These are phyloP conservation scores for Apotomis betuletana DNA, from an alignment of 2,888 invertebrate species.

Conservation along the genomic window DNA sequence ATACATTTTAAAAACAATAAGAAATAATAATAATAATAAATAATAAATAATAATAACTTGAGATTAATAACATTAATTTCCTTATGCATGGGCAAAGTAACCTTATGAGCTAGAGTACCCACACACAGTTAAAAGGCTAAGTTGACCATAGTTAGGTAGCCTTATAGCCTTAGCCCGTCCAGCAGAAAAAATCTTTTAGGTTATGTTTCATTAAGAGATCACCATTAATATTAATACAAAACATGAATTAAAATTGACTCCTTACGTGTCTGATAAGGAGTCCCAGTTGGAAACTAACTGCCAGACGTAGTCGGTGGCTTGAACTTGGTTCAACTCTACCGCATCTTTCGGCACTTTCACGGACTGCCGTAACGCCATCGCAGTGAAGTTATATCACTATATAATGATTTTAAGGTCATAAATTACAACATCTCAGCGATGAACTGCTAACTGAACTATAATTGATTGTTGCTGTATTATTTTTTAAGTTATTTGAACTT, in stretches of 20 bases:
- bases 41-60: too few relatives aligned
- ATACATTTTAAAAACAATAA: too few relatives aligned
- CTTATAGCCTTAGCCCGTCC: too few relatives aligned
- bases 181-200: neutral
- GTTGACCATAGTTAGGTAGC: too few relatives aligned
- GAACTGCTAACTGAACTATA: neutral
- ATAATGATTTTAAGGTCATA: neutral
- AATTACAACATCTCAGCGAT: conserved; percentile 3
- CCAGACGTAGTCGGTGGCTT: conserved; percentile 85
- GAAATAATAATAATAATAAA: too few relatives aligned
- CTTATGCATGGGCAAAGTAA: too few relatives aligned
- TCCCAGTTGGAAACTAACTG: conserved; percentile 85
- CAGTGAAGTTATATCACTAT: neutral
- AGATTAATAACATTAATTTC: too few relatives aligned
- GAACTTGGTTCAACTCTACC: conserved; percentile 78
- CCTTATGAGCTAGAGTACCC: too few relatives aligned
- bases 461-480: neutral
- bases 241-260: conserved; percentile 42
- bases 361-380: conserved; percentile 84
- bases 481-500: neutral
- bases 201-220: neutral
- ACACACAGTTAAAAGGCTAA: too few relatives aligned
- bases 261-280: conserved; percentile 84
- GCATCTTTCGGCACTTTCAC: conserved; percentile 85
- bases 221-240: neutral